These are phyloP conservation scores for Miltochrista miniata DNA, from an alignment of 2,888 invertebrate genomes.

Conservation along the genomic window DNA sequence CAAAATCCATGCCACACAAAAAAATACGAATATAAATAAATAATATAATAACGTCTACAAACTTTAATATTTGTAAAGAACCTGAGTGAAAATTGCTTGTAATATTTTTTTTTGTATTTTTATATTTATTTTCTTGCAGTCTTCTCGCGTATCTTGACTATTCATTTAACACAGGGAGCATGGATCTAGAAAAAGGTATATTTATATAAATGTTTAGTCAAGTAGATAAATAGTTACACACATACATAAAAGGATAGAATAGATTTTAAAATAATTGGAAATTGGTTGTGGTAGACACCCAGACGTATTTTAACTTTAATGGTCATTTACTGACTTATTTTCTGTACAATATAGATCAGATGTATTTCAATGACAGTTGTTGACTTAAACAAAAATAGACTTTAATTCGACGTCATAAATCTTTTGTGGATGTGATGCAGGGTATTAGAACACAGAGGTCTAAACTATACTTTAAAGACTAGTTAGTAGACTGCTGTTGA, in stretches of 20 bases:
- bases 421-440: too few relatives aligned
- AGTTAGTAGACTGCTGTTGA: too few relatives aligned
- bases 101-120: slow-evolving; percentile 47
- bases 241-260: neutral
- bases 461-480: too few relatives aligned
- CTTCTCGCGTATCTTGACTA: slow-evolving; percentile 83
- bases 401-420: too few relatives aligned
- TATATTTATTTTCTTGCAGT: slow-evolving; percentile 76
- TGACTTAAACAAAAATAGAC: too few relatives aligned
- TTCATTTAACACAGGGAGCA: slow-evolving; percentile 92
- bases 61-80: slow-evolving; percentile 66
- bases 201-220: neutral
- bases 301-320: too few relatives aligned
- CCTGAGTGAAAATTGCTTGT: slow-evolving; percentile 67
- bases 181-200: slow-evolving; percentile 85
- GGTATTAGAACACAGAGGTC: too few relatives aligned
- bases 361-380: too few relatives aligned
- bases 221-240: neutral
- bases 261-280: neutral
- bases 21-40: slow-evolving; percentile 30
- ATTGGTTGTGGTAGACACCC: too few relatives aligned
- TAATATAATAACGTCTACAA: slow-evolving; percentile 53
- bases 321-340: too few relatives aligned
- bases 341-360: too few relatives aligned
- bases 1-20: slow-evolving; percentile 32